Evolutionary conservation across 2,113 vertebrate genomes (phyloP).

Genomic region (Otis tarda): DNA sequence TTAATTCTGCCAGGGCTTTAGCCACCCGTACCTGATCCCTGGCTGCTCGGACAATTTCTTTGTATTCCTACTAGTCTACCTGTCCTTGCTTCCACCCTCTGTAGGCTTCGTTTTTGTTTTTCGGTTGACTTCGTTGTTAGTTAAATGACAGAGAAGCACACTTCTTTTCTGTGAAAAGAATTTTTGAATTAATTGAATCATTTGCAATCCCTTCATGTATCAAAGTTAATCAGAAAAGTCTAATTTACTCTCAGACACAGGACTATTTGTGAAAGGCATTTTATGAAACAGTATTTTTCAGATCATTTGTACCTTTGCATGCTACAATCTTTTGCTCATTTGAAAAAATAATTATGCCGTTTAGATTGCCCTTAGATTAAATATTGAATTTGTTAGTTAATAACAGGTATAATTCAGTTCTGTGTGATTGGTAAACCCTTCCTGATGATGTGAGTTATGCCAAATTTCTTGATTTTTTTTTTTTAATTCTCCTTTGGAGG

Average conservation of each 20-base stretch:
- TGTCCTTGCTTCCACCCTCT: background rate
- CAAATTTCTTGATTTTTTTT: background rate
- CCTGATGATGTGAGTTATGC: background rate
- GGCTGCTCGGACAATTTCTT: no score
- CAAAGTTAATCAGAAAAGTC: background rate
- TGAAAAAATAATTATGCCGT: background rate
- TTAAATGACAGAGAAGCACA: background rate
- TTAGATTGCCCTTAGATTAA: background rate
- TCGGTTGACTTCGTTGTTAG: no score
- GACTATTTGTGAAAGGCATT: background rate
- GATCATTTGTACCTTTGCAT: background rate
- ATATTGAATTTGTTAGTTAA: background rate
- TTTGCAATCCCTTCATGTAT: background rate
- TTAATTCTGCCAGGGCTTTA: no score
- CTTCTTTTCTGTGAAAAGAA: background rate
- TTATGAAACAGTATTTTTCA: background rate
- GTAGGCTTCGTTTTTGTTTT: background rate
- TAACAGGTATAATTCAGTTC: background rate
- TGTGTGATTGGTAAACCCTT: background rate
- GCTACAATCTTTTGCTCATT: background rate
- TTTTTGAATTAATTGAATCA: background rate
- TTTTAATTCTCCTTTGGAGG: background rate
- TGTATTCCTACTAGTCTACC: rapidly evolving
- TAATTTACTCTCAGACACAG: background rate
- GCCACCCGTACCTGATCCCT: no score